These are phyloP conservation scores for Agrotis segetum DNA, from an alignment of 2,888 invertebrate species.

Conservation along the genomic window DNA sequence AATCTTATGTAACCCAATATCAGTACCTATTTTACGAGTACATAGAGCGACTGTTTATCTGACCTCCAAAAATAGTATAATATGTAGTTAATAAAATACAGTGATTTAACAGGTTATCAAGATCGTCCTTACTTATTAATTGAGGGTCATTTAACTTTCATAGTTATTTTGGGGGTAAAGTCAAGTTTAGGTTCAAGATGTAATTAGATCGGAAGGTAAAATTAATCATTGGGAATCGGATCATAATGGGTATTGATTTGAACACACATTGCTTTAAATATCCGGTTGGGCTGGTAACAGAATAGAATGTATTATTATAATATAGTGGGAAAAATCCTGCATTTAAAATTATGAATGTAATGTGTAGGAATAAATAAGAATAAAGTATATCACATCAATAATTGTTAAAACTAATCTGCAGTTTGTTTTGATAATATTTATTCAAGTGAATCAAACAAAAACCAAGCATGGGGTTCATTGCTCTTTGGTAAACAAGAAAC, in stretches of 20 bases:
- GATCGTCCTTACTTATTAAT: constrained; percentile 18
- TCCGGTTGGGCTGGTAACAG: neutral
- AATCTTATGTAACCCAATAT: no score
- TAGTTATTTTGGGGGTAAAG: constrained; percentile 21
- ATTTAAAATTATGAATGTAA: neutral
- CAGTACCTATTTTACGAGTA: no score
- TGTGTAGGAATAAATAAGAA: neutral
- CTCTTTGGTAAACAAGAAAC: no score
- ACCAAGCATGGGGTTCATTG: no score
- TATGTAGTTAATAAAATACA: no score
- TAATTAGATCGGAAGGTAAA: neutral
- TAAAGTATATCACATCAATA: no score
- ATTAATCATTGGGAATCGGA: neutral
- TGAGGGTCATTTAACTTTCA: constrained; percentile 2
- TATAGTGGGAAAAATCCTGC: neutral
- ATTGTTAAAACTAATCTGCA: neutral
- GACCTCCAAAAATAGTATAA: no score
- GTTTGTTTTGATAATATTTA: no score
- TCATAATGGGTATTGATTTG: neutral
- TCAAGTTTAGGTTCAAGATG: constrained; percentile 33
- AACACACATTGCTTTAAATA: neutral
- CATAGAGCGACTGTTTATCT: no score
- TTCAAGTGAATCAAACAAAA: no score
- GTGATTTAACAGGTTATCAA: constrained; percentile 10
- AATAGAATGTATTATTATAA: neutral